These are phyloP conservation scores for Spinus pinus DNA, from an alignment of 2,797 vertebrate genomes.

Conservation along the genomic window DNA sequence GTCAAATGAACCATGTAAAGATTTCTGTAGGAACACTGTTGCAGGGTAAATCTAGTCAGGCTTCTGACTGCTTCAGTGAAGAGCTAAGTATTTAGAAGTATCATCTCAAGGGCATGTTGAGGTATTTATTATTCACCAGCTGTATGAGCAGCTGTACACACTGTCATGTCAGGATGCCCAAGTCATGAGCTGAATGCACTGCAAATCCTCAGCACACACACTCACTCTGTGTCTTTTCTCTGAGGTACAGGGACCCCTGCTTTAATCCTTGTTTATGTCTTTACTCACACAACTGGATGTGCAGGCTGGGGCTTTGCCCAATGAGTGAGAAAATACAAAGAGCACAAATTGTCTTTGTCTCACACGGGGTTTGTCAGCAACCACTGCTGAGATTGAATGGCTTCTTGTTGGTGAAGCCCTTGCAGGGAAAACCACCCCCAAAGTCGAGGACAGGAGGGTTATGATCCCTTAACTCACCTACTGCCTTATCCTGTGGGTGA, in stretches of 20 bases:
- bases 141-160: background rate
- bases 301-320: background rate
- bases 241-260: background rate
- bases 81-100: background rate
- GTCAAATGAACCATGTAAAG: background rate
- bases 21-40: background rate
- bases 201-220: fast-evolving
- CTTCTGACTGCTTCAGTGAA: background rate
- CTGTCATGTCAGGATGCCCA: background rate
- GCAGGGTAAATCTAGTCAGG: background rate
- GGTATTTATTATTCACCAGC: background rate
- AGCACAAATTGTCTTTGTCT: background rate
- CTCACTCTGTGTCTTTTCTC: fast-evolving
- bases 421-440: background rate
- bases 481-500: background rate
- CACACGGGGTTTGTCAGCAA: background rate
- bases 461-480: background rate
- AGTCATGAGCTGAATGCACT: fast-evolving
- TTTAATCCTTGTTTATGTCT: background rate
- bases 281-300: background rate
- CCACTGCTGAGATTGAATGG: background rate
- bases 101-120: background rate
- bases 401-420: background rate
- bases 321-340: background rate
- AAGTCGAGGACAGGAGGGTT: background rate